These are phyloP conservation scores for Melanophora roralis DNA, from an alignment of 2,888 invertebrate genomes.

Conservation along the genomic window DNA sequence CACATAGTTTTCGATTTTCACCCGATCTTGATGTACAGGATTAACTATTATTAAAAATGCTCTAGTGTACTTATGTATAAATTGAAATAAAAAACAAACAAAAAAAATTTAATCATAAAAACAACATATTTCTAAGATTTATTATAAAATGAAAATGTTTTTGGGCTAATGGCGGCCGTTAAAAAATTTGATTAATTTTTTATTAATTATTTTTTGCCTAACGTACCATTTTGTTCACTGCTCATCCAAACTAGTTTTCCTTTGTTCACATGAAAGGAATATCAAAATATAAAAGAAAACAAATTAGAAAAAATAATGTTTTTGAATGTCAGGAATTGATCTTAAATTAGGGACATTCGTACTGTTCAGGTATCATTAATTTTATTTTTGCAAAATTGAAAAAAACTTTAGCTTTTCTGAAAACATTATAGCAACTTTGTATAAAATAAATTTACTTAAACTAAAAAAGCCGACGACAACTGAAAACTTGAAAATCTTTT, in stretches of 20 bases:
- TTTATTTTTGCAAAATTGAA: no score
- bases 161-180: constrained; percentile 28
- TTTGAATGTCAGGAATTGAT: no score
- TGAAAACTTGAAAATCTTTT: no score
- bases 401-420: no score
- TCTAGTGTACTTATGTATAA: constrained; percentile 64
- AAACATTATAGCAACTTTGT: no score
- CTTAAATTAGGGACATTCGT: no score
- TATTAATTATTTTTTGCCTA: constrained; percentile 1
- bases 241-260: not conserved
- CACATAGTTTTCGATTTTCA: constrained; percentile 71
- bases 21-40: constrained; percentile 66
- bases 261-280: constrained; percentile 8
- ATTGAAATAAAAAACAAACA: constrained; percentile 13
- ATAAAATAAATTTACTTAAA: no score
- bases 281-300: not conserved
- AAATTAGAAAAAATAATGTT: no score
- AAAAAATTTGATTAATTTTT: constrained; percentile 30
- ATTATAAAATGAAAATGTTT: constrained; percentile 52
- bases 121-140: constrained; percentile 57
- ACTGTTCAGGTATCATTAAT: no score
- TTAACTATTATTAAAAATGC: constrained; percentile 64
- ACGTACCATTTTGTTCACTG: not conserved
- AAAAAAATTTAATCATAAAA: constrained; percentile 59
- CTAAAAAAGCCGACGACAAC: no score